Evolutionary conservation across 2,888 invertebrate species (phyloP), one percentile per base, ranked within the genome.

Genomic region (Opisthograptis luteolata): DNA sequence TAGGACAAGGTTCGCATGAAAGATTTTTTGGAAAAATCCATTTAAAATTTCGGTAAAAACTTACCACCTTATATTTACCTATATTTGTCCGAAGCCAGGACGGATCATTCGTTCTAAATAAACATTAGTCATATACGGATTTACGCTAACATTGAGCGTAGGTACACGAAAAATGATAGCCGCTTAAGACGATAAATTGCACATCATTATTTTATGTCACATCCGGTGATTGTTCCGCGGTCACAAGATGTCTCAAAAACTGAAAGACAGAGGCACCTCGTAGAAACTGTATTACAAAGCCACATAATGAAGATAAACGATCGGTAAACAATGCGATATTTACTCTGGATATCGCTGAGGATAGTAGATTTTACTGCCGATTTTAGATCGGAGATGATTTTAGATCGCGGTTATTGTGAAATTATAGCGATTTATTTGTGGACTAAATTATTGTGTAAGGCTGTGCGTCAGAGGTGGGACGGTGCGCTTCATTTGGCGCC

Each of bases 161-260:
- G 25, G n/a, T n/a, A n/a, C 25, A 48, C 34, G 27, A 48, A 53
- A 49, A 42, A 63, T 61, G 56, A 52, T 54, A 49, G 46, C 28
- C 40, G 47, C 41, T 31, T 60, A 47, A 40, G 45, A 13, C 39
- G 36, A 62, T 62, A 73, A 67, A 74, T 68, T 66, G 60, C 60
- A 64, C 64, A 65, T 66, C 56, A 70, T 74, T 70, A 63, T 55
- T 56, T 56, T 44, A 14, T 63, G 69, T 70, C 70, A 78, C 66
- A 62, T 76, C 75, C 74, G 75, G 68, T 57, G 40, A 60, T 66
- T 61, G 40, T 32, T 61, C 56, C 46, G 57, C 41, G 58, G 64
- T 70, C 60, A 68, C 60, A 69, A 66, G 60, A 68, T 43, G 47
- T 46, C 55, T 60, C 37, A 68, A 66, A 70, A 67, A 58, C 48